Evolutionary conservation across 1,140 invertebrate species (phyloP), one percentile per base, ranked within the genome.

Genomic region (Laodelphax striatellus): DNA sequence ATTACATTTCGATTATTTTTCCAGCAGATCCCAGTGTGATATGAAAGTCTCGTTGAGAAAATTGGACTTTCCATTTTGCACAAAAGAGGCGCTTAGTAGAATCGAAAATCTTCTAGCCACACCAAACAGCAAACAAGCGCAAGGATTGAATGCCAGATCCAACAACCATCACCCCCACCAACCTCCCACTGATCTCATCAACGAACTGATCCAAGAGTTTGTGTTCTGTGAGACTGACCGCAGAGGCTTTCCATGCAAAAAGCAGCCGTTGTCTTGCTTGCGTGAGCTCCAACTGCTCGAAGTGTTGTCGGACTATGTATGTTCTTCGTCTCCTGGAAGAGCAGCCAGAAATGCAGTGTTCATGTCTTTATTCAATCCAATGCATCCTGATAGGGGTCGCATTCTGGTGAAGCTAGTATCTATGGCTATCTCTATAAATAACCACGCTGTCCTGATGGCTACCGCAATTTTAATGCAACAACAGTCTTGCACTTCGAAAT

Each of bases 391-490:
- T 52, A 79, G 87, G 57, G 77, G 84, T 53, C 82, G 83, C 67
- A 76, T 89, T 57, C 71, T 92, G n/a, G 84, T 82, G 19, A 87
- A 87, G 72, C 73, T 90, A 19, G 85, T 90, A 1, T 90, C 88
- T 3, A 78, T 89, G 62, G 84, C 85, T 0, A 82, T 90, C 17
- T 84, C 85, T 0, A 85, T 82, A 0, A 84, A 84, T 31, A 85
- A 85, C 61, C 79, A 82, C 10, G 78, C 83, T 19, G 80, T 90
- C 1, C 70, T 92, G 14, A 79, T 82, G 55, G 86, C 86, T 1
- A 82, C 88, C 19, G 88, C 87, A 60, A 85, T 88, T n/a, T 88
- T 87, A 84, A 81, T 91, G 72, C 88, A 91, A 71, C 88, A 90
- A 69, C 77, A 87, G 58, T 84, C 87, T 10, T 88, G 86, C 56